Conservation (phyloP, 2,888 invertebrate genomes). For the Mactromeris polynyma region DNA sequence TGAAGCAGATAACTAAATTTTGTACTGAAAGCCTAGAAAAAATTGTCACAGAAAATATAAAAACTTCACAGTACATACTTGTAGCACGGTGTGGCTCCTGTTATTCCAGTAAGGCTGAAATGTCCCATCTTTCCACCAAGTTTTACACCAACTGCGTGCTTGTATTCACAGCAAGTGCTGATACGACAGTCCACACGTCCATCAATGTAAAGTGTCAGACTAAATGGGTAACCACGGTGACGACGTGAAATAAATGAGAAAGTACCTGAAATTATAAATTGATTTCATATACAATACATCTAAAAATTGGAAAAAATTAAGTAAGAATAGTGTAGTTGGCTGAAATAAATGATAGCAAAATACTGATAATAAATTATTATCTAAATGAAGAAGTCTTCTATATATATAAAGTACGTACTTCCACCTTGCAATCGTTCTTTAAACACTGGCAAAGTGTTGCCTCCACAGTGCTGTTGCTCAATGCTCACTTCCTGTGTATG, state of each 20-base stretch:
- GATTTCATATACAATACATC: too few relatives aligned
- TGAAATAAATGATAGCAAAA: too few relatives aligned
- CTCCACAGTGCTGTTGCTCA: constrained; percentile 87
- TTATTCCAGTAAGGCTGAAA: constrained; percentile 86
- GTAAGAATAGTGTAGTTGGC: too few relatives aligned
- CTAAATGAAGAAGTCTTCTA: too few relatives aligned
- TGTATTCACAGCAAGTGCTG: constrained; percentile 88
- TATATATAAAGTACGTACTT: constrained; percentile 68
- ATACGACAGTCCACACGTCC: constrained; percentile 86
- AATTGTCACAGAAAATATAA: too few relatives aligned
- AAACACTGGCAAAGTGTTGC: constrained; percentile 87
- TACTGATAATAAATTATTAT: too few relatives aligned
- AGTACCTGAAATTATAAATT: constrained; percentile 80
- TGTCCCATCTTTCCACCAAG: constrained; percentile 87
- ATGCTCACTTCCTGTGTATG: constrained; percentile 84
- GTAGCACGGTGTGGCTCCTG: constrained; percentile 85
- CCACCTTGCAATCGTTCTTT: constrained; percentile 81
- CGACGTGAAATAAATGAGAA: constrained; percentile 87
- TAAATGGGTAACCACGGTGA: constrained; percentile 87
- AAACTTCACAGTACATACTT: constrained; percentile 75
- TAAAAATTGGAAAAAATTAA: too few relatives aligned
- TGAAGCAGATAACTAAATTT: neutral
- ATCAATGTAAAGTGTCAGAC: constrained; percentile 87
- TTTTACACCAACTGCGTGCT: constrained; percentile 85
- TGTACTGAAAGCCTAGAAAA: too few relatives aligned